Base-by-base conservation (phyloP, 1,140 invertebrate species). In the Leucophenga varia region DNA sequence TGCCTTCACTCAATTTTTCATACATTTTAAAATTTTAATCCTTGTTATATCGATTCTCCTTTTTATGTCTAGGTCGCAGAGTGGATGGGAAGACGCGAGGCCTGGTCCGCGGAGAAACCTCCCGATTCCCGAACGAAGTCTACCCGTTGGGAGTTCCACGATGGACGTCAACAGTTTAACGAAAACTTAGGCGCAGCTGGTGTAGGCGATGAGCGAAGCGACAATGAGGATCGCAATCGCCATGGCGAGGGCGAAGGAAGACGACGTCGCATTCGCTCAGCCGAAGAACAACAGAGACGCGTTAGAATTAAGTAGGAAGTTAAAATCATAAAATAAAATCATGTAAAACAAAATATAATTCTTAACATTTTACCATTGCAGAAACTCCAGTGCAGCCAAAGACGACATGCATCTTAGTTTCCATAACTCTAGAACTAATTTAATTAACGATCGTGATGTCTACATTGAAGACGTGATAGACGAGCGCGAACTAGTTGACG, bases 101-200 rank as follows among this genome's bases (percentile, higher is more conserved):
- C 87, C 12, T 90, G 87, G 87, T 89, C 86, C 59, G 86, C 85
- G 20, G 86, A 88, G 70, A 74, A 76, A 44, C 80, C 81, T 60
- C 74, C 80, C 57, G 80, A 83, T 74, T 76, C 79, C 59, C 78
- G 80, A 69, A 82, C 84, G 41, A 83, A 82, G 54, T 79, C 81
- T 44, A 82, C 81, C 46, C 82, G 86, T 49, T 88, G 86, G 86
- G 84, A 86, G 63, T 88, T 88, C 61, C 63, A 55, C 44, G 56
- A 72, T 61, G 87, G 86, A 70, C 82, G 83, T 49, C 52, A 64
- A 42, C 60, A 74, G 52, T 49, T 49, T 74, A 49, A 63, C 67
- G 70, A 74, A 75, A 69, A 64, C 61, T 34, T 72, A 73, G 67
- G 55, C 17, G 51, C 51, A 40, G 44, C 55, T 17, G 31, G 46